phyloP scores from a whole-genome alignment of 2,113 vertebrate genomes.

The Girardinichthys multiradiatus region DNA sequence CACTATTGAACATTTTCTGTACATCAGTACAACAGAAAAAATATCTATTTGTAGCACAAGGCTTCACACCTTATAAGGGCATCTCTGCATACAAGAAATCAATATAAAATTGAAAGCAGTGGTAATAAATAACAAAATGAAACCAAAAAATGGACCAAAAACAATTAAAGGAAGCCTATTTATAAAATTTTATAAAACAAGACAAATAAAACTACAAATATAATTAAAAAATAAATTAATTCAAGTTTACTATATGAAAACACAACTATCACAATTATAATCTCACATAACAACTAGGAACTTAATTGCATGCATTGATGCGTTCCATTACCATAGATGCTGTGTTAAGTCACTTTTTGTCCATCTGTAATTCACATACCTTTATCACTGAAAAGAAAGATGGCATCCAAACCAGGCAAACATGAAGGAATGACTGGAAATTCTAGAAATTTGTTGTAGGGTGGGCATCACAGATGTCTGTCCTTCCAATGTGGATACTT shows the following conservation, averaged over 20 bases:
- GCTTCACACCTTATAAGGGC: constrained; percentile 77
- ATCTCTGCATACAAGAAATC: constrained; percentile 76
- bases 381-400: constrained; percentile 69
- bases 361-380: constrained; percentile 68
- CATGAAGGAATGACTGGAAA: constrained; percentile 61
- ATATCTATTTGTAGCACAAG: constrained; percentile 66
- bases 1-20: constrained; percentile 84
- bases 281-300: constrained; percentile 87
- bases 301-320: constrained; percentile 87
- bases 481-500: constrained; percentile 21
- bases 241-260: constrained; percentile 86
- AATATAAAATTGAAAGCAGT: constrained; percentile 80
- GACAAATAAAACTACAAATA: constrained; percentile 82
- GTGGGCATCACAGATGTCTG: not conserved
- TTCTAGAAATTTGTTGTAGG: constrained; percentile 50
- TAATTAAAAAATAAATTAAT: constrained; percentile 82
- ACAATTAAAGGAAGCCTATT: constrained; percentile 76
- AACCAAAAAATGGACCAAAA: constrained; percentile 64
- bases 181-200: constrained; percentile 81
- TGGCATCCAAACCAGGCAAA: constrained; percentile 67
- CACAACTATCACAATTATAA: constrained; percentile 87
- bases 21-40: constrained; percentile 81
- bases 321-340: constrained; percentile 85
- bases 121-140: constrained; percentile 64
- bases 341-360: constrained; percentile 81